Evolutionary conservation across 53 echinoderm and acorn worm species (phyloP), one percentile per base, ranked within the genome.

Genomic region (Paracentrotus lividus): DNA sequence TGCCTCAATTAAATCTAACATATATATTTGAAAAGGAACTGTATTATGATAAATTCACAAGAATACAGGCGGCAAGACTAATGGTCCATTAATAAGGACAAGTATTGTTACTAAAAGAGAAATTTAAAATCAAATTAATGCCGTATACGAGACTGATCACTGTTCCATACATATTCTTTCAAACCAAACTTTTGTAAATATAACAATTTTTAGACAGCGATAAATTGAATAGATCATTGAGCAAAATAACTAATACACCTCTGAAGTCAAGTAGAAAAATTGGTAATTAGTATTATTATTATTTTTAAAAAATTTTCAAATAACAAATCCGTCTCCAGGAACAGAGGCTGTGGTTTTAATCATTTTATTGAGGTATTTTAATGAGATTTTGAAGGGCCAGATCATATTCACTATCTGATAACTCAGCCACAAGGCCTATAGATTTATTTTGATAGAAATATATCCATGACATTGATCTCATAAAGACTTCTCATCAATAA

Each of bases 401-500:
- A 33, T 24, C 31, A 33, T 3, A 40, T 76, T 40, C 7, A 6
- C 16, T 76, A 38, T 76, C 42, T 26, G 40, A 76, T 40, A 76
- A 42, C 40, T 9, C 42, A 42, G 36, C 76, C 36, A 76, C 21
- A 76, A 36, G 21, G 76, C 42, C 76, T 76, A 40, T 76, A 42
- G 76, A 76, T 40, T 40, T 40, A 76, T 21, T 42, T 42, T 3
- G 42, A 76, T 29, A 0, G 12, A 4, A 33, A 42, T 69, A 76
- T 20, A 42, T 38, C 38, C 42, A 76, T 36, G 20, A 32, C 42
- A 76, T 40, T 76, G 16, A 76, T 76, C 42, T 76, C 18, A 36
- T 64, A 76, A 18, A 76, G 42, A 76, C n/a, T n/a, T 76, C 76
- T 76, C 27, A 76, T 76, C 23, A 76, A 76, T 76, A 20, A 76